phyloP scores from a whole-genome alignment of 2,797 vertebrate species.

The Notamacropus eugenii region DNA sequence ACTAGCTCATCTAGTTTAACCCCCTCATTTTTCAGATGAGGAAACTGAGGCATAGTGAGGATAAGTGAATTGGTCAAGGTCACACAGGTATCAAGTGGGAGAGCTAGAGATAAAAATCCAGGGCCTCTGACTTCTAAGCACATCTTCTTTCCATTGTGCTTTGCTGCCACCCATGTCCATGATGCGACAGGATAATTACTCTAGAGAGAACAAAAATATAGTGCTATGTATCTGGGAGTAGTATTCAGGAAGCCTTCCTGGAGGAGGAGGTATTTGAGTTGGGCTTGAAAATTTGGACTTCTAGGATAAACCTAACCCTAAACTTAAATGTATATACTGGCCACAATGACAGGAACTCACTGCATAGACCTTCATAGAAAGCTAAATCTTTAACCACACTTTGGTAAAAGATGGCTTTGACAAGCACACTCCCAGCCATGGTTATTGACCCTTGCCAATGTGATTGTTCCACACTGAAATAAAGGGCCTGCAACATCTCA shows the following conservation, averaged over 20 bases:
- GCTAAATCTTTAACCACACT: background rate
- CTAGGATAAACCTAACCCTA: background rate
- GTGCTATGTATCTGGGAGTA: background rate
- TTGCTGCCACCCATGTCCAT: background rate
- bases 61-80: background rate
- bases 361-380: background rate
- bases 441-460: background rate
- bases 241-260: background rate
- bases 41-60: background rate
- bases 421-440: background rate
- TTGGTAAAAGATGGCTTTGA: background rate
- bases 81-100: background rate
- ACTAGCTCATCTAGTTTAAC: background rate
- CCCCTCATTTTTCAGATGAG: background rate
- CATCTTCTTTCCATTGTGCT: background rate
- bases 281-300: background rate
- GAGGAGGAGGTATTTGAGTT: background rate
- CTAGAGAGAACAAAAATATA: background rate
- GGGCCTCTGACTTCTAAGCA: background rate
- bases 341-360: background rate
- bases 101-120: background rate
- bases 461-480: background rate
- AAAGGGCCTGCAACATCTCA: background rate
- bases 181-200: too few relatives aligned
- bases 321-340: background rate